A percentile compares a stretch with the other conserved stretches of the same genome.
These are phyloP conservation scores for Cyanistes caeruleus DNA, from an alignment of 2,113 vertebrate species.

Conservation along the genomic window DNA sequence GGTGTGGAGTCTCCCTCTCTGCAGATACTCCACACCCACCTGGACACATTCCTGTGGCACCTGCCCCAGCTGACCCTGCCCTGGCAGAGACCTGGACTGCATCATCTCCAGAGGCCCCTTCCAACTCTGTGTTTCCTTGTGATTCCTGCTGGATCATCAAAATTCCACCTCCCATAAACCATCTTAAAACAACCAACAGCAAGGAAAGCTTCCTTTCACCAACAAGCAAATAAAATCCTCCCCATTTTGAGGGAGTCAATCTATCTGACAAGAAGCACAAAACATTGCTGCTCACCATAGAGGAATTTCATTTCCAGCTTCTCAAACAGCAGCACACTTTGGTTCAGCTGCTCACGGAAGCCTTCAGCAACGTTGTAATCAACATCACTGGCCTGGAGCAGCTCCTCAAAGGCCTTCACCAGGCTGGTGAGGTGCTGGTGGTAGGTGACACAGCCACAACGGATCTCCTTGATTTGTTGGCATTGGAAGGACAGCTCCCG, in stretches of 20 bases:
- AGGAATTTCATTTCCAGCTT: slow-evolving; percentile 82
- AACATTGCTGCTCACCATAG: slow-evolving; percentile 69
- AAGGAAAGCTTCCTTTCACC: neutral
- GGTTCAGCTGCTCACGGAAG: slow-evolving; percentile 86
- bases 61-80: neutral
- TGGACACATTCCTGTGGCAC: neutral
- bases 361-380: slow-evolving; percentile 80
- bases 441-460: slow-evolving; percentile 77
- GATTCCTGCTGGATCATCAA: neutral
- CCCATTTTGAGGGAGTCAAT: fast-evolving
- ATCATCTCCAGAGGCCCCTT: neutral
- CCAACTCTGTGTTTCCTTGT: neutral
- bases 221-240: neutral
- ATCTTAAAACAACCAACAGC: neutral
- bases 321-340: slow-evolving; percentile 77
- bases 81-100: neutral
- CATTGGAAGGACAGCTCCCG: slow-evolving; percentile 86
- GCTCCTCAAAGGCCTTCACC: slow-evolving; percentile 82
- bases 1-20: too few species aligned
- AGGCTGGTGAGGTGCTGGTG: slow-evolving; percentile 82
- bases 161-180: neutral
- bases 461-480: slow-evolving; percentile 87
- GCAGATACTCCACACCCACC: neutral
- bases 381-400: slow-evolving; percentile 83
- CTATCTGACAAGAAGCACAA: neutral